Conservation (phyloP, 1,140 invertebrate species). For the Apis florea region DNA sequence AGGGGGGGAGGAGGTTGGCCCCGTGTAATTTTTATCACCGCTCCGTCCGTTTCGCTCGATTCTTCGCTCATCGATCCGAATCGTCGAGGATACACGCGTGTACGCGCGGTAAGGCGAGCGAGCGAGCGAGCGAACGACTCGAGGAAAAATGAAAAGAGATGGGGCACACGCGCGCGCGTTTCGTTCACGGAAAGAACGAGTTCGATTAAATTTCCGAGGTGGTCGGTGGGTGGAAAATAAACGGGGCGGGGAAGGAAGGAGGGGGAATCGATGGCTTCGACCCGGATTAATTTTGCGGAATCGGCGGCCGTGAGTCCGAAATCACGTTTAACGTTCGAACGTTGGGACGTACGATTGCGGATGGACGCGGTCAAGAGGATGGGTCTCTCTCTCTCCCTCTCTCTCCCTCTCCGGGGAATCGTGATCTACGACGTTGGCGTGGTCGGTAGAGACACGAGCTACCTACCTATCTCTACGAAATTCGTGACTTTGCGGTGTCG, state of each 20-base stretch:
- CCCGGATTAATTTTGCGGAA: slow-evolving; percentile 54
- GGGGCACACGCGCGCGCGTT: too few species aligned
- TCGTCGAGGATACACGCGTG: neutral
- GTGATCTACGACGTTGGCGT: slow-evolving; percentile 64
- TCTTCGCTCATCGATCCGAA: slow-evolving; percentile 11
- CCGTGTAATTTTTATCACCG: slow-evolving; percentile 55
- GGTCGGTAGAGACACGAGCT: slow-evolving; percentile 38
- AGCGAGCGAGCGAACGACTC: too few species aligned
- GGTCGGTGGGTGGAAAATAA: slow-evolving; percentile 22
- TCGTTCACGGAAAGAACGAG: slow-evolving; percentile 45
- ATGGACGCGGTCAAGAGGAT: slow-evolving; percentile 42
- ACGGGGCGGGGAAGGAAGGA: slow-evolving; percentile 14
- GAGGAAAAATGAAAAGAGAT: slow-evolving; percentile 32
- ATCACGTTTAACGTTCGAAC: slow-evolving; percentile 59
- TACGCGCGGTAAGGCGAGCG: neutral
- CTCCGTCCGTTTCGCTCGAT: slow-evolving; percentile 39
- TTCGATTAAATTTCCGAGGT: slow-evolving; percentile 33
- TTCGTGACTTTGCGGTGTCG: slow-evolving; percentile 25
- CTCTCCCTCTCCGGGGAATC: slow-evolving; percentile 57
- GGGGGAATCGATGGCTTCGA: slow-evolving; percentile 16
- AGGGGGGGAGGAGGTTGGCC: neutral
- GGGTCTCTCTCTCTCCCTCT: slow-evolving; percentile 31
- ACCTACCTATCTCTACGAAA: neutral
- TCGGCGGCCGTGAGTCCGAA: slow-evolving; percentile 36
- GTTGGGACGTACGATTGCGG: slow-evolving; percentile 32